Evolutionary conservation across 2,113 vertebrate genomes (phyloP).

Genomic region (Nothobranchius furzeri): DNA sequence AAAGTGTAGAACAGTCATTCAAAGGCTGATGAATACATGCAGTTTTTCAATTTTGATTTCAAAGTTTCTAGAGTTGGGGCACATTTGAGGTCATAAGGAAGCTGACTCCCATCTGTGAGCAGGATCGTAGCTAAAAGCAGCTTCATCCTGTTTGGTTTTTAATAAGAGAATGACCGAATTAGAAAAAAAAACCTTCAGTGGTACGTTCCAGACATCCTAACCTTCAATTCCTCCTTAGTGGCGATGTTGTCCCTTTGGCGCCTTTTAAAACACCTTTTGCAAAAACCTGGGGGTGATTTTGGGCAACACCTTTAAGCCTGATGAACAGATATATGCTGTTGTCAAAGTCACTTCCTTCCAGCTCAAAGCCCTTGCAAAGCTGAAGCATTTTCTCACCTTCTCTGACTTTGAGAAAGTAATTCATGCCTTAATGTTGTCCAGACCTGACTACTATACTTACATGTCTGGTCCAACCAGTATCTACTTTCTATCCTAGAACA

Average conservation of each 20-base stretch:
- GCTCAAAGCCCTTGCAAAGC: background rate
- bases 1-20: no score
- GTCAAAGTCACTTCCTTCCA: background rate
- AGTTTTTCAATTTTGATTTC: no score
- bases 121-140: no score
- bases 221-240: background rate
- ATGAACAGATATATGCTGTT: background rate
- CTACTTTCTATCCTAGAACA: no score
- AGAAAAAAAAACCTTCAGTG: background rate
- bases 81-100: no score
- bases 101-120: no score
- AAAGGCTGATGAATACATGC: no score
- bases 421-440: background rate
- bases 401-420: background rate
- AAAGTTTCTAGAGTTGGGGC: no score
- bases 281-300: background rate
- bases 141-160: no score
- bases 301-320: background rate
- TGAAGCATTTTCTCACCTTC: background rate
- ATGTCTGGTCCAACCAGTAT: background rate
- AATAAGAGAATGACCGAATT: no score
- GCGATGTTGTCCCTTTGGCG: background rate
- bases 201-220: background rate
- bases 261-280: background rate
- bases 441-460: background rate